phyloP scores from a whole-genome alignment of 2,888 invertebrate genomes.

The Leucophora obtusa region DNA sequence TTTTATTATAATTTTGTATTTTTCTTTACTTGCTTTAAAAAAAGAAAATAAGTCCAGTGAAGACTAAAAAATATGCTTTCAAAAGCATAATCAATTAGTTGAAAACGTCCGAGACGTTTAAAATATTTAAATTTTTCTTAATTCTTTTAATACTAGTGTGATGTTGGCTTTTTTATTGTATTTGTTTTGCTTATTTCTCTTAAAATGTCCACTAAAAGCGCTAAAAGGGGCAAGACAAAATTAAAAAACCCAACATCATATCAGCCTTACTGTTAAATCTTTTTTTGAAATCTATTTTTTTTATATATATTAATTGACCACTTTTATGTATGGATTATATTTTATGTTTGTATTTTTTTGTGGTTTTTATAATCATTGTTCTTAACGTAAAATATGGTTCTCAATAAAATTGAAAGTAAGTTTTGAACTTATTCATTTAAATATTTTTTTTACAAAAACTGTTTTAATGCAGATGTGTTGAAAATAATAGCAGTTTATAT shows the following conservation, averaged over 20 bases:
- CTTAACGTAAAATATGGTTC: not conserved
- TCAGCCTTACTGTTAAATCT: too few relatives aligned
- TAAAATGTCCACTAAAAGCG: not conserved
- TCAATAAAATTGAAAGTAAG: too few relatives aligned
- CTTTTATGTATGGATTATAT: not conserved
- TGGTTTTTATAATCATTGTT: not conserved
- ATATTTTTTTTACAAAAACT: not conserved
- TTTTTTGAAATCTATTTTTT: too few relatives aligned
- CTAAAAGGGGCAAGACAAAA: too few relatives aligned
- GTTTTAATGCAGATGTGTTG: not conserved
- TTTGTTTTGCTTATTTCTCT: constrained; percentile 11
- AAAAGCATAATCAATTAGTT: constrained; percentile 6
- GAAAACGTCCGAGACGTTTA: constrained; percentile 44
- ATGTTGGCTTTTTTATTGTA: not conserved
- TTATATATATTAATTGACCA: not conserved
- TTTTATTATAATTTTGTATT: constrained; percentile 13
- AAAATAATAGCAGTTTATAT: not conserved
- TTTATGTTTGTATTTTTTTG: constrained; percentile 6
- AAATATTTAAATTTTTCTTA: constrained; percentile 5
- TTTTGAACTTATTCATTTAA: not conserved
- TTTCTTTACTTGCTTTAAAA: constrained; percentile 19
- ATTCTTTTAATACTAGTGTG: not conserved
- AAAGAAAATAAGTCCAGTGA: constrained; percentile 41
- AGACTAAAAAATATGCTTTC: constrained; percentile 49
- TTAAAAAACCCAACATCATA: too few relatives aligned